These are phyloP conservation scores for Arothron firmamentum DNA, from an alignment of 2,113 vertebrate species.

Conservation along the genomic window DNA sequence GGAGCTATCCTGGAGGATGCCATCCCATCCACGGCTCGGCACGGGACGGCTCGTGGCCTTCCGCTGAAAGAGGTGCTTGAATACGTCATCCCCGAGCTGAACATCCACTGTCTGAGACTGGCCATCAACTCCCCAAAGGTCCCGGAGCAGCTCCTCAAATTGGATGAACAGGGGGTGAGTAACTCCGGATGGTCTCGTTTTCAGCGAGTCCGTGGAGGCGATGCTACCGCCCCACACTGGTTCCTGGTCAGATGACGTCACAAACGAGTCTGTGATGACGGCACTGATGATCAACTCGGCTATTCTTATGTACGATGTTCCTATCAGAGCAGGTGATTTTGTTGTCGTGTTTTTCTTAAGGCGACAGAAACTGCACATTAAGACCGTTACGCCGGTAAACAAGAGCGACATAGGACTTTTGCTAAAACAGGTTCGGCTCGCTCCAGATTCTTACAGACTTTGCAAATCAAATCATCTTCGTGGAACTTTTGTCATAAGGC, in stretches of 20 bases:
- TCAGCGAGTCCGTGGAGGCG: no score
- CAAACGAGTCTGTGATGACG: conserved; percentile 1
- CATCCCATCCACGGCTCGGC: conserved; percentile 89
- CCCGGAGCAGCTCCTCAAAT: conserved; percentile 89
- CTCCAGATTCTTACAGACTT: conserved; percentile 16
- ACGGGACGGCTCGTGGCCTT: conserved; percentile 89
- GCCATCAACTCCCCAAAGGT: conserved; percentile 89
- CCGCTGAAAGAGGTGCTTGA: conserved; percentile 95
- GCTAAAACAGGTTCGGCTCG: conserved; percentile 29
- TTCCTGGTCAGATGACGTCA: neutral
- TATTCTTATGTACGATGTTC: conserved; percentile 31
- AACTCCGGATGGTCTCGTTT: neutral
- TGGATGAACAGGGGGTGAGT: conserved; percentile 96
- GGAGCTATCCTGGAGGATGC: conserved; percentile 96
- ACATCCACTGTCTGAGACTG: conserved; percentile 88
- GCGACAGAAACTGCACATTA: conserved; percentile 35
- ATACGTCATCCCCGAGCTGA: conserved; percentile 91
- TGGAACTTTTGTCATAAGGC: conserved; percentile 16
- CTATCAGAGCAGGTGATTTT: conserved; percentile 38
- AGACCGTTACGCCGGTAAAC: conserved; percentile 7
- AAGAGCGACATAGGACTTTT: conserved; percentile 21
- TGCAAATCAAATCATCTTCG: conserved; percentile 13
- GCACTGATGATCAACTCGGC: neutral
- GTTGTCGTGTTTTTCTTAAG: conserved; percentile 34
- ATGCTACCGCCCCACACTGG: no score